Base-by-base conservation (phyloP, 2,888 invertebrate species). In the Clivina fossor region DNA sequence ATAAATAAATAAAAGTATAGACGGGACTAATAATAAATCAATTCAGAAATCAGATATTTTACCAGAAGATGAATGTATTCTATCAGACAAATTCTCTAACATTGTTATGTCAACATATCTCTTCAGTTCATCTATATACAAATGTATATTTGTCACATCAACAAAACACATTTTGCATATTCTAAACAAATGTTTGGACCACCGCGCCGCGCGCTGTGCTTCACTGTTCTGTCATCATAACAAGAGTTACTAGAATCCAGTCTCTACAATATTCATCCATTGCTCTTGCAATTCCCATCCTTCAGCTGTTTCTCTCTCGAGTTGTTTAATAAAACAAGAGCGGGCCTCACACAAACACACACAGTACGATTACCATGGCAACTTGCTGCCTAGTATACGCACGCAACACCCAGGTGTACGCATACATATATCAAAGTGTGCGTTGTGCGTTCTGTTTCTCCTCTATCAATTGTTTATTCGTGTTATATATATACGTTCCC, bases 381-480 rank as follows among this genome's bases (percentile, higher is more conserved):
- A 24, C 26, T 8, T 24, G 9, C 26, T 7, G 26, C 26, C 9
- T 24, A 5, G 18, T 38, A 9, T 24, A 9, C 9, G 9, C 9
- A n/a, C 5, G 44, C 19, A 18, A 40, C 40, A 13, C 28, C 30
- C 43, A 43, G 32, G 44, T 30, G 20, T 28, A 53, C 53, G 32
- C 44, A 43, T 9, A 38, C 38, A 37, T 33, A 51, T 20, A 32
- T 24, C 33, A 32, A 24, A 30, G 22, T 24, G 13, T 4, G 13
- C 24, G 11, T 24, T 26, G 16, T 24, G 26, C 13, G 20, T 43
- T 26, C 22, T 22, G 20, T 16, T n/a, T 19, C 7, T 40, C 4
- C 22, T 35, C 35, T 44, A 44, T 44, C 53, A 44, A 53, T 53
- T 53, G 53, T 53, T 51, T 51, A 51, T 51, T 51, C 53, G 44